Base-by-base conservation (phyloP, 1,140 invertebrate species). In the Sycophila sp. region DNA sequence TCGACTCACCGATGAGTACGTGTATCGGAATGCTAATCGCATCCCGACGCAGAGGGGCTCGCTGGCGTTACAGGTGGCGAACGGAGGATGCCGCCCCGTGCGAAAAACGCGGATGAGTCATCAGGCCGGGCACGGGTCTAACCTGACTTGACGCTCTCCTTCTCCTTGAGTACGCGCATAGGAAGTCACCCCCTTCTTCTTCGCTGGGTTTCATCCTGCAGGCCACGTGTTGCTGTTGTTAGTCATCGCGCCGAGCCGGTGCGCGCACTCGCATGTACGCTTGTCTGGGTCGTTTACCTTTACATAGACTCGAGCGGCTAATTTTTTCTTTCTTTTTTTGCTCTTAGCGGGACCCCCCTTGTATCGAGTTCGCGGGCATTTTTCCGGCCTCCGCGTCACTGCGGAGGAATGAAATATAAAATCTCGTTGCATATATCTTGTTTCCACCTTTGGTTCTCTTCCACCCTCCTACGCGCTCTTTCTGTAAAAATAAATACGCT, bases 31-130 rank as follows among this genome's bases (percentile, higher is more conserved):
- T 63, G 45, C 26, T 34, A 63, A 63, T 49, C 13, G 17, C n/a
- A 34, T 15, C 38, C 32, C 26, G 51, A 4, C 4, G 17, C 26
- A 30, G 49, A 3, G 5, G 22, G 24, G 15, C 19, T 15, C 4
- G 38, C 17, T 6, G 7, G 49, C 19, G 36, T 56, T 45, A 55
- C 63, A 53, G 49, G 63, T 53, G 63, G 49, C 34, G n/a, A 22
- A 30, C 24, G 17, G n/a, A 10, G 30, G 15, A 36, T 17, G 10
- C 7, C 7, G 4, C 5, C 11, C 24, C 17, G 11, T 45, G 19
- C 22, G 42, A 19, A 22, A 45, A 19, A 47, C n/a, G 13, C 42
- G 34, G 24, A 73, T 77, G 77, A 78, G 30, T 78, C 77, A 78
- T 75, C 70, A 26, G 3, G 1, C 28, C 13, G 26, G 11, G 19